phyloP scores from a whole-genome alignment of 1,140 invertebrate species.

The Penaeus indicus region DNA sequence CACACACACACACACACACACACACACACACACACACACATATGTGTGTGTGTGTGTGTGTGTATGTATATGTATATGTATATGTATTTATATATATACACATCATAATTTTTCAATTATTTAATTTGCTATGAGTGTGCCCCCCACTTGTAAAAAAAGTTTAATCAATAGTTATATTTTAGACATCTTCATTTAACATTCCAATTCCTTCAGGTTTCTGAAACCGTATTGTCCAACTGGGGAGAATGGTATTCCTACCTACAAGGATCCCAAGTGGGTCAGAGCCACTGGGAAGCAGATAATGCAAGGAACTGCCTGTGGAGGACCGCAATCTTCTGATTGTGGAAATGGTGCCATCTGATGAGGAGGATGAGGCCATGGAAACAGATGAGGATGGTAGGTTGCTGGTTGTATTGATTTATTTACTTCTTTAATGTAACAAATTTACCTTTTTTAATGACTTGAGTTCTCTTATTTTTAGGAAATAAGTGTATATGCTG shows the following conservation, averaged over 20 bases:
- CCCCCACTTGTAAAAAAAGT: too few relatives aligned
- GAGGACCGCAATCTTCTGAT: conserved; percentile 67
- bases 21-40: too few relatives aligned
- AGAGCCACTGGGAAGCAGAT: conserved; percentile 70
- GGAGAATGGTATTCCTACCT: conserved; percentile 68
- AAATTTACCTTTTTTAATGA: too few relatives aligned
- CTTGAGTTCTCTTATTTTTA: too few relatives aligned
- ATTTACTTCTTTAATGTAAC: not conserved
- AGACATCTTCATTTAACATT: not conserved
- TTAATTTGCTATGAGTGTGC: too few relatives aligned
- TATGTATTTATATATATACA: too few relatives aligned
- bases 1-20: too few relatives aligned
- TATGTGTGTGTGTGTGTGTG: too few relatives aligned
- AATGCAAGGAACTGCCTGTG: conserved; percentile 69
- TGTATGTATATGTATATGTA: too few relatives aligned
- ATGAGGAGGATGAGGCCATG: conserved; percentile 70
- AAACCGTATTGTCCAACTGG: conserved; percentile 69
- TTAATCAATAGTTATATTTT: not conserved
- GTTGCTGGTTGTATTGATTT: not conserved
- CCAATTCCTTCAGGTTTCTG: conserved; percentile 68
- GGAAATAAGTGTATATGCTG: too few relatives aligned
- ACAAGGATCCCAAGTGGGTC: conserved; percentile 68
- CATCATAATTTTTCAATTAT: too few relatives aligned
- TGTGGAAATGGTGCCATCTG: conserved; percentile 70
- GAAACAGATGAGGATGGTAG: conserved; percentile 52